Evolutionary conservation across 2,888 invertebrate species (phyloP).

Genomic region (Tachina lurida): DNA sequence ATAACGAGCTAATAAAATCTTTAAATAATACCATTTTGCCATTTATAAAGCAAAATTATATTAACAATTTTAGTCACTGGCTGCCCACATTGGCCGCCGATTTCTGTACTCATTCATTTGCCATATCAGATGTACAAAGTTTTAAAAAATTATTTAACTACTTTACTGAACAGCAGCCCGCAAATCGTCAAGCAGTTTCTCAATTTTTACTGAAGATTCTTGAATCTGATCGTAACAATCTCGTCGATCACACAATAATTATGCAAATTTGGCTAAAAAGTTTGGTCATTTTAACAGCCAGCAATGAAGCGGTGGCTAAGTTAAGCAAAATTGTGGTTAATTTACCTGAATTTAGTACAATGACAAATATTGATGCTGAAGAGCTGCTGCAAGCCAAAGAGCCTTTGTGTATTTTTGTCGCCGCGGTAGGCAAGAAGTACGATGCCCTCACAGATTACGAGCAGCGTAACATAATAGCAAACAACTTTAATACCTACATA

Average conservation of each 20-base stretch:
- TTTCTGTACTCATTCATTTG: slow-evolving; percentile 76
- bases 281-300: slow-evolving; percentile 78
- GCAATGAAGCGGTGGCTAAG: slow-evolving; percentile 78
- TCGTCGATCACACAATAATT: slow-evolving; percentile 75
- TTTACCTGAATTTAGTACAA: slow-evolving; percentile 77
- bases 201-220: slow-evolving; percentile 77
- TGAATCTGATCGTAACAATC: slow-evolving; percentile 72
- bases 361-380: slow-evolving; percentile 75
- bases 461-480: slow-evolving; percentile 77
- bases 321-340: slow-evolving; percentile 76
- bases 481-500: slow-evolving; percentile 79
- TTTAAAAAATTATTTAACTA: slow-evolving; percentile 77
- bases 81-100: slow-evolving; percentile 80
- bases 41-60: slow-evolving; percentile 79
- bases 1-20: slow-evolving; percentile 74
- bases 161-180: slow-evolving; percentile 76
- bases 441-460: slow-evolving; percentile 51
- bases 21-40: slow-evolving; percentile 80
- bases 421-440: slow-evolving; percentile 77
- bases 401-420: slow-evolving; percentile 80
- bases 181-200: slow-evolving; percentile 77
- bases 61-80: slow-evolving; percentile 77
- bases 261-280: slow-evolving; percentile 82
- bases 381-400: slow-evolving; percentile 78
- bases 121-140: slow-evolving; percentile 72